Evolutionary conservation across 2,797 vertebrate genomes (phyloP).

Genomic region (Arremon aurantiirostris): DNA sequence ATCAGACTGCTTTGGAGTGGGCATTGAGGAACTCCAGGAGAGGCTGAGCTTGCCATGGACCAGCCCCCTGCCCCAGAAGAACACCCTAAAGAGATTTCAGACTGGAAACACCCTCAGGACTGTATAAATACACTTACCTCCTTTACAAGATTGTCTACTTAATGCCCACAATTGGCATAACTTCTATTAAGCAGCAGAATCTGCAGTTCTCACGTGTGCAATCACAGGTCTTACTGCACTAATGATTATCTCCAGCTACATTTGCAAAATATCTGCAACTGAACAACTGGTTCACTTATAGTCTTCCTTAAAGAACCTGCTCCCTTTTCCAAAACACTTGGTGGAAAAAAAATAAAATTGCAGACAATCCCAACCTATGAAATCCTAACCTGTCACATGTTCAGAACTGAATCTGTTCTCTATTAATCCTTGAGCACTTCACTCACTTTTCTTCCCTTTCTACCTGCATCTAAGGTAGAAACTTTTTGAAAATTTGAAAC

Average conservation of each 20-base stretch:
- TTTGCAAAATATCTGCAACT: neutral
- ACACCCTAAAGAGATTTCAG: neutral
- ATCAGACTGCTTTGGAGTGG: neutral
- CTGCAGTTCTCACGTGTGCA: neutral
- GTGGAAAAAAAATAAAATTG: neutral
- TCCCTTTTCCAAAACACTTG: neutral
- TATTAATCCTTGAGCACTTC: neutral
- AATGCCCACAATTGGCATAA: neutral
- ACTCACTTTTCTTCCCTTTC: neutral
- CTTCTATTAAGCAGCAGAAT: neutral
- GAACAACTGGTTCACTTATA: neutral
- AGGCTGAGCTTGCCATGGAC: neutral
- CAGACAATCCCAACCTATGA: neutral
- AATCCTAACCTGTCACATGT: neutral
- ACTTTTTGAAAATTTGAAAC: neutral
- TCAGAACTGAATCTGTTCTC: neutral
- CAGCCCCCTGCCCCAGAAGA: neutral
- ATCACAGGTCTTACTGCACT: neutral
- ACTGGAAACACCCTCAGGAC: neutral
- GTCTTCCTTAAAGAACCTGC: neutral
- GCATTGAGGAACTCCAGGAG: neutral
- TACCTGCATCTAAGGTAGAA: neutral
- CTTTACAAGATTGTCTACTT: neutral
- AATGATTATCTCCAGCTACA: neutral
- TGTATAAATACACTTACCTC: neutral